A percentile compares a stretch with the other conserved stretches of the same genome.
These are phyloP conservation scores for Rhizoglyphus robini DNA, from an alignment of 1,140 invertebrate genomes.

Conservation along the genomic window DNA sequence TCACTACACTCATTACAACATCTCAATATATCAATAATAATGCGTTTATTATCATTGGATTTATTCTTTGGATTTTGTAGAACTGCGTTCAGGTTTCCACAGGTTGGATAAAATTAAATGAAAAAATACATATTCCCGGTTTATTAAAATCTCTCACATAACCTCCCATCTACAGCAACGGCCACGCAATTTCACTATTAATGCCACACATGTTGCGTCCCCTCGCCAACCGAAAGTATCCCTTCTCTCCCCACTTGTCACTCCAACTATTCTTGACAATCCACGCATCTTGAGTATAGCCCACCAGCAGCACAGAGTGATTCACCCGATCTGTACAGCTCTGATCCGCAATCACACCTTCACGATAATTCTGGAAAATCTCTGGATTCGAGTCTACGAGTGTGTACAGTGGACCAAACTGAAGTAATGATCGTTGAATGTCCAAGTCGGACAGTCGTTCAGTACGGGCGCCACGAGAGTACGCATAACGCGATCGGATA, in stretches of 20 bases:
- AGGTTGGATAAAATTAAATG: no score
- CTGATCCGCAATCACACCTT: not conserved
- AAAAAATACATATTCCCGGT: no score
- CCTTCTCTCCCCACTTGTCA: no score
- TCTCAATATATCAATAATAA: no score
- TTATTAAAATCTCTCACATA: no score
- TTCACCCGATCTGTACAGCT: not conserved
- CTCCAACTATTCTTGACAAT: no score
- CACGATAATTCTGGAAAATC: not conserved
- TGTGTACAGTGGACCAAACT: not conserved
- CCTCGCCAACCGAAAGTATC: constrained; percentile 35
- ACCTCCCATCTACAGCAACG: no score
- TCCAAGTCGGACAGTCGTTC: not conserved
- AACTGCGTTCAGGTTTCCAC: no score
- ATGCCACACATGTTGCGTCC: constrained; percentile 66
- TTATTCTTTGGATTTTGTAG: no score
- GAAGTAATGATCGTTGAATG: not conserved
- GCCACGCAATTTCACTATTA: not conserved
- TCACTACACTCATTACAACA: no score
- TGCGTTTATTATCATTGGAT: no score
- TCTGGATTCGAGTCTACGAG: not conserved
- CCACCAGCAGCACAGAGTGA: not conserved
- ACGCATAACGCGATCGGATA: not conserved
- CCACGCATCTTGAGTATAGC: not conserved
- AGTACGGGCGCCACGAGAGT: not conserved